These are phyloP conservation scores for Drosophila paramelanica DNA, from an alignment of 2,888 invertebrate species.

Conservation along the genomic window DNA sequence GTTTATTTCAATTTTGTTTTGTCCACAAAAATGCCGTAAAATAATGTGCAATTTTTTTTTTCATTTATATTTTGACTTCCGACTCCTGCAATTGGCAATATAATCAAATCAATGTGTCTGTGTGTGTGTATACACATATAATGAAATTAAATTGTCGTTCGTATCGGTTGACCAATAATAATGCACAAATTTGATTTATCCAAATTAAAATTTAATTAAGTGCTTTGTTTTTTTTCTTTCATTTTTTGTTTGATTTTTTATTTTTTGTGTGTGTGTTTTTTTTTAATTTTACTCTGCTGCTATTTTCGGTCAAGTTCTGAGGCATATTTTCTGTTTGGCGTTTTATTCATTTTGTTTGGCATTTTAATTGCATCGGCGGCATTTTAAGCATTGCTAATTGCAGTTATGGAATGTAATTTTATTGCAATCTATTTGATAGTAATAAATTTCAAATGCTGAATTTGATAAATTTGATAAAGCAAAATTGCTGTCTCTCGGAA, in stretches of 20 bases:
- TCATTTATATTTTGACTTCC: not conserved
- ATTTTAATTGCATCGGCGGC: constrained; percentile 17
- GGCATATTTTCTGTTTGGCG: not conserved
- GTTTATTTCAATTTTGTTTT: constrained; percentile 12
- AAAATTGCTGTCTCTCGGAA: not conserved
- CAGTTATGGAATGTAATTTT: constrained; percentile 1
- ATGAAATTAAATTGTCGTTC: constrained; percentile 36
- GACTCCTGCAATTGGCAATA: not conserved
- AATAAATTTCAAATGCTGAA: not conserved
- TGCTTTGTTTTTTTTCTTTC: constrained; percentile 11
- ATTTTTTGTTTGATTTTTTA: not conserved
- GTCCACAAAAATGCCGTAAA: constrained; percentile 7
- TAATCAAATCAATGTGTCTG: not conserved
- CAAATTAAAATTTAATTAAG: constrained; percentile 48
- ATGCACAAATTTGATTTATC: constrained; percentile 26
- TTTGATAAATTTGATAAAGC: not conserved
- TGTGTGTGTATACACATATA: constrained; percentile 11
- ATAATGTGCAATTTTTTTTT: constrained; percentile 6
- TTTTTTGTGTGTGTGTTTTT: not conserved
- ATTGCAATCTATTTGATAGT: not conserved
- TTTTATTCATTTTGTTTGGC: not conserved
- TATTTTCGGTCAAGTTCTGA: constrained; percentile 2
- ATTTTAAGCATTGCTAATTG: constrained; percentile 8
- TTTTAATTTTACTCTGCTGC: not conserved
- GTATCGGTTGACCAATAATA: constrained; percentile 26